Base-by-base conservation (phyloP, 2,888 invertebrate species). In the Hemithea aestivaria region DNA sequence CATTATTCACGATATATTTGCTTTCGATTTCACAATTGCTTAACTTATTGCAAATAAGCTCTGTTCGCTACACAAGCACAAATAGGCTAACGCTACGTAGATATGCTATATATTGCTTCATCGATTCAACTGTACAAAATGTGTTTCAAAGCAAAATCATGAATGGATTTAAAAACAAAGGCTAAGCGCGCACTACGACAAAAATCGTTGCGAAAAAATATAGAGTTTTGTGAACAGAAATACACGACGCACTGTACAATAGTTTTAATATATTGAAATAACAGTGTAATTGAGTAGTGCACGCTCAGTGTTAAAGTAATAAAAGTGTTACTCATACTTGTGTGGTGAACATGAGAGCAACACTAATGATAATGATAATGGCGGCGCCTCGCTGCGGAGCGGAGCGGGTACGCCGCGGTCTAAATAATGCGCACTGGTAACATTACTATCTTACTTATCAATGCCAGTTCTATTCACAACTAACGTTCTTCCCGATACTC, bases 1-100 rank as follows among this genome's bases (percentile, higher is more conserved):
- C 73, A 58, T 57, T 56, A 58, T 55, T 53, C 46, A 48, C 38
- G 31, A 52, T 45, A 47, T 48, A 38, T 40, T 34, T 26, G 25
- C 20, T 29, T 33, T 20, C 22, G 29, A 37, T 25, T 45, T 44
- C 28, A 44, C 32, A 40, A 27, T 43, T 30, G 37, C 32, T 42
- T 43, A 33, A 33, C 21, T 21, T 40, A 32, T 32, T 38, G 45
- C 35, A 31, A 26, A 35, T 32, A 31, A 21, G 16, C 32, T 10
- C 2, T 33, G 10, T 27, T 31, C 35, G 22, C 25, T 11, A 22
- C 36, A 42, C 41, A 37, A 30, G 31, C 31, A 35, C 6, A 35
- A 27, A 40, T 27, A 23, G 8, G 27, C n/a, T n/a, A 12, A 24
- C 11, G 5, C 16, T 6, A 1, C 5, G 6, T 20, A 22, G n/a